Conservation (phyloP, 2,888 invertebrate species). For the Mythimna lalbum region DNA sequence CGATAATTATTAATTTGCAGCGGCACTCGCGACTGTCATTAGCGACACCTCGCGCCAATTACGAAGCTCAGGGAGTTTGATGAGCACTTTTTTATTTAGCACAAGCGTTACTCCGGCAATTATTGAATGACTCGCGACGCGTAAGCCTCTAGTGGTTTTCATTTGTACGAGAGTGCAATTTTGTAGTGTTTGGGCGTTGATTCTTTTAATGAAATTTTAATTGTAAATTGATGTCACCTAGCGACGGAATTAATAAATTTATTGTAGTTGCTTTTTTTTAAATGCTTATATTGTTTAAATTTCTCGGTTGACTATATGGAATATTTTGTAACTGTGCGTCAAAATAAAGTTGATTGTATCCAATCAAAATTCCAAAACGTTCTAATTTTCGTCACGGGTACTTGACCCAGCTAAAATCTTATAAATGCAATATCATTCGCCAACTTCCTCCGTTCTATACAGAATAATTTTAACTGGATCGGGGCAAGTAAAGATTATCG, state of each 20-base stretch:
- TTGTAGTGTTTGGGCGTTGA: conserved; percentile 73
- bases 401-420: conserved; percentile 3
- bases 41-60: conserved; percentile 90
- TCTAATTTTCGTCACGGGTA: not conserved
- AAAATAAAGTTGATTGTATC: not conserved
- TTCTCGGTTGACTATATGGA: not conserved
- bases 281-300: conserved; percentile 25
- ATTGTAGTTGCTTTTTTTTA: conserved; percentile 22
- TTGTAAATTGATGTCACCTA: conserved; percentile 61
- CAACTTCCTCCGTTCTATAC: conserved; percentile 25
- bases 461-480: conserved; percentile 40
- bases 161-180: conserved; percentile 70
- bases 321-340: not conserved
- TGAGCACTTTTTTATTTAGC: conserved; percentile 89
- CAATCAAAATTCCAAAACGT: not conserved
- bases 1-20: conserved; percentile 90
- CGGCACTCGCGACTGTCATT: conserved; percentile 84
- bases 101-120: conserved; percentile 87
- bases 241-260: conserved; percentile 39
- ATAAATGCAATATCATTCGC: conserved; percentile 20
- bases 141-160: conserved; percentile 77
- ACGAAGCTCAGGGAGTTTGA: conserved; percentile 86
- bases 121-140: conserved; percentile 86
- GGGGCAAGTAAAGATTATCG: conserved; percentile 70
- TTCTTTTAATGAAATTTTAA: conserved; percentile 68